These are phyloP conservation scores for Cyrtorhinus lividipennis DNA, from an alignment of 1,140 invertebrate species.

Conservation along the genomic window DNA sequence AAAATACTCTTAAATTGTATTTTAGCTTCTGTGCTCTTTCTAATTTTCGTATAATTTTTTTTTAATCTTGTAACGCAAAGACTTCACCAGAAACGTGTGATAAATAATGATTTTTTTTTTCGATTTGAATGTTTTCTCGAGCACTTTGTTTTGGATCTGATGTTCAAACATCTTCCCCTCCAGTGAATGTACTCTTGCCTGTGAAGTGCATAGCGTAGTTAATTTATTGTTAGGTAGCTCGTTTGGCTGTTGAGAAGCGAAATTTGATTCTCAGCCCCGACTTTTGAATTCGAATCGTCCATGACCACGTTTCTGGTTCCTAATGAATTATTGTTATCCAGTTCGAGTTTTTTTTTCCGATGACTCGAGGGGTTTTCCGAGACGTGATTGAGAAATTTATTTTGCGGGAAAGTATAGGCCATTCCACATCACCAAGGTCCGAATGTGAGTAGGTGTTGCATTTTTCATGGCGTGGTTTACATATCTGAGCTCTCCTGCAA, in stretches of 20 bases:
- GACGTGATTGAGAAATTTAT: too few species aligned
- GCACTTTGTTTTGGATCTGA: neutral
- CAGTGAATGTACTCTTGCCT: too few species aligned
- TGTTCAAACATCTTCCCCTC: neutral
- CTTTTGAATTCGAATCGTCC: neutral
- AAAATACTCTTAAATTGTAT: neutral
- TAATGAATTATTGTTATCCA: neutral
- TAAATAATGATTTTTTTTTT: neutral
- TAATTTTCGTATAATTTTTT: neutral
- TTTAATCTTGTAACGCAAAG: conserved; percentile 1
- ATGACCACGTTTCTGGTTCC: neutral
- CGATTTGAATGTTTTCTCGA: neutral
- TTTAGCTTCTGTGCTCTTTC: neutral
- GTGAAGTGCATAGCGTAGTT: too few species aligned
- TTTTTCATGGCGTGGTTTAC: too few species aligned
- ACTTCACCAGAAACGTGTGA: conserved; percentile 4
- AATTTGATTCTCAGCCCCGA: too few species aligned
- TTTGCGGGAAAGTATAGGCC: too few species aligned
- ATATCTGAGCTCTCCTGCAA: too few species aligned
- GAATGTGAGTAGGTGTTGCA: too few species aligned
- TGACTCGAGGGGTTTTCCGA: too few species aligned
- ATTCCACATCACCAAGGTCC: too few species aligned
- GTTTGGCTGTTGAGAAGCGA: too few species aligned
- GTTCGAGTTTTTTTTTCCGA: neutral
- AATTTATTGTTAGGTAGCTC: too few species aligned